Base-by-base conservation (phyloP, 2,888 invertebrate genomes). In the Drosophila infuscata region DNA sequence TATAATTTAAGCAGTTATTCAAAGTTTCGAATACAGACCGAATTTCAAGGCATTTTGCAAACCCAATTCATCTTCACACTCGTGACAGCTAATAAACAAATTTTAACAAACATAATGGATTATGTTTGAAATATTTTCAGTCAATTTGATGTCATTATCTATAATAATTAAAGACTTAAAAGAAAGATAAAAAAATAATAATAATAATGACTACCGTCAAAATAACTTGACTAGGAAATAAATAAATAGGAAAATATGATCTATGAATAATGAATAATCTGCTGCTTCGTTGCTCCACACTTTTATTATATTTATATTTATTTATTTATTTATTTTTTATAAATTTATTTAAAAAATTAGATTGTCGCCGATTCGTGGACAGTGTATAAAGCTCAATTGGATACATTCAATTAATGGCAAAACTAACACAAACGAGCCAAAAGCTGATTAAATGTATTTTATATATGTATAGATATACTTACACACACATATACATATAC, bases 361-460 rank as follows among this genome's bases (percentile, higher is more conserved):
- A 20, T 20, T 11, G 43, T 20, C 20, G 3, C 20, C 43, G 43
- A 8, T 38, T 38, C 20, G 9, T 6, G 15, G 25, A 48, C 33
- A 68, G 68, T 35, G 57, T 35, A 68, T 61, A 33, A 1, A 3
- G 6, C 41, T 41, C 59, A 48, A 54, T 59, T 61, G 63, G 57
- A 64, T 41, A 61, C 67, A 60, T 73, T 49, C 51, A 70, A 57
- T 66, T 51, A 70, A 66, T 57, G 56, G 64, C 54, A 25, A 29
- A 61, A 58, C 63, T 35, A 53, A 76, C 35, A 68, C 61, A 56
- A 11, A 35, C 52, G 33, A 30, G 33, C 15, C 9, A 9, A 76
- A 76, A 57, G 76, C 64, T 56, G 77, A 81, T 81, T 81, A 81
- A 76, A 61, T 41, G 3, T 57, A 20, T 20, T 7, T 15, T 20